phyloP scores from a whole-genome alignment of 37 sponge, comb jelly and placozoan species.

The Haliclona indistincta region DNA sequence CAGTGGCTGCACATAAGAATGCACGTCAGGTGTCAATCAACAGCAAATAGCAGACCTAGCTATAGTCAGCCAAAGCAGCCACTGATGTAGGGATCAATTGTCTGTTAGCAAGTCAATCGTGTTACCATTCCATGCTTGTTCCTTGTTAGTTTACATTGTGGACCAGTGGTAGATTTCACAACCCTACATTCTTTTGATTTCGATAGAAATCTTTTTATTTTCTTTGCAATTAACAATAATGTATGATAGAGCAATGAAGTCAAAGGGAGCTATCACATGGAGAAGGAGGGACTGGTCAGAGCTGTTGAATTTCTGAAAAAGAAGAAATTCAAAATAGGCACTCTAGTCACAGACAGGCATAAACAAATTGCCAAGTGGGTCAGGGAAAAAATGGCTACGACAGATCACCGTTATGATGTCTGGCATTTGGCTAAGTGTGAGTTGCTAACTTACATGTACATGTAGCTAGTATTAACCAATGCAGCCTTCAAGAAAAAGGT shows the following conservation, averaged over 20 bases:
- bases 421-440: slow-evolving; percentile 47
- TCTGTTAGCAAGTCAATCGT: too few relatives aligned
- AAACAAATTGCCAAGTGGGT: slow-evolving; percentile 18
- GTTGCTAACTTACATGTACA: neutral
- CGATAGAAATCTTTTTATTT: too few relatives aligned
- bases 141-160: too few relatives aligned
- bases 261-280: slow-evolving; percentile 14
- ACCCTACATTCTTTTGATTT: too few relatives aligned
- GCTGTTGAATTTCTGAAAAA: neutral
- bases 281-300: slow-evolving; percentile 1
- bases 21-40: too few relatives aligned
- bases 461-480: neutral
- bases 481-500: slow-evolving; percentile 10
- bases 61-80: too few relatives aligned
- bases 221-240: too few relatives aligned
- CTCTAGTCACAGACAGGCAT: slow-evolving; percentile 19
- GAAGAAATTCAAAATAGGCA: neutral
- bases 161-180: too few relatives aligned
- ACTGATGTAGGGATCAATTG: too few relatives aligned
- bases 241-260: slow-evolving; percentile 47
- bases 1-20: too few relatives aligned
- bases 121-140: too few relatives aligned
- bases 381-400: neutral
- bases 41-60: too few relatives aligned
- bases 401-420: slow-evolving; percentile 19